Conservation (phyloP, 2,888 invertebrate species). For the Yponomeuta plumbellus region DNA sequence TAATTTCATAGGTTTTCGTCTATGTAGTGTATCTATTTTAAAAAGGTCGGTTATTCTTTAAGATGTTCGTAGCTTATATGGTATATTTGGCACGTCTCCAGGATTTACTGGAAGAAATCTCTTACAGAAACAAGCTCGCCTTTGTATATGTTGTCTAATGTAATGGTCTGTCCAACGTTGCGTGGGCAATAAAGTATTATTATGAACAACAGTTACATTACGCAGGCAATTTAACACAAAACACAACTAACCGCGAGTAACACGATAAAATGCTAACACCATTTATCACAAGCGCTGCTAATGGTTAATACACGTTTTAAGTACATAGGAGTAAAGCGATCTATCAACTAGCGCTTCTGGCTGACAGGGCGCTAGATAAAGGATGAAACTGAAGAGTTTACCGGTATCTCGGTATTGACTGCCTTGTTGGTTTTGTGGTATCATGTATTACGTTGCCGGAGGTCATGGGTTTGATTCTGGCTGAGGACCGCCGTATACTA, state of each 20-base stretch:
- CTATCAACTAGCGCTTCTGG: neutral
- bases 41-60: too few species aligned
- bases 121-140: too few species aligned
- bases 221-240: neutral
- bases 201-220: neutral
- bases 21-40: too few species aligned
- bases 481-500: too few species aligned
- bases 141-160: too few species aligned
- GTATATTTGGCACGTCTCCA: too few species aligned
- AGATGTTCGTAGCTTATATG: too few species aligned
- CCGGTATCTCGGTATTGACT: neutral
- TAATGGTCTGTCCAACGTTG: too few species aligned
- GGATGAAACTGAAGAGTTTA: neutral
- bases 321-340: neutral
- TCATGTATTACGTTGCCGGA: neutral
- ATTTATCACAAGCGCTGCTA: constrained; percentile 12
- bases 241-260: neutral
- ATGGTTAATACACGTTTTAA: constrained; percentile 13
- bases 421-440: neutral
- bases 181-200: too few species aligned
- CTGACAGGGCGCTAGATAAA: neutral
- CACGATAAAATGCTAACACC: constrained; percentile 7
- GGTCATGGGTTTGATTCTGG: too few species aligned
- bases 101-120: too few species aligned
- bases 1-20: too few species aligned